These are phyloP conservation scores for Antrozous pallidus DNA, from an alignment of 2,797 vertebrate genomes.

Conservation along the genomic window DNA sequence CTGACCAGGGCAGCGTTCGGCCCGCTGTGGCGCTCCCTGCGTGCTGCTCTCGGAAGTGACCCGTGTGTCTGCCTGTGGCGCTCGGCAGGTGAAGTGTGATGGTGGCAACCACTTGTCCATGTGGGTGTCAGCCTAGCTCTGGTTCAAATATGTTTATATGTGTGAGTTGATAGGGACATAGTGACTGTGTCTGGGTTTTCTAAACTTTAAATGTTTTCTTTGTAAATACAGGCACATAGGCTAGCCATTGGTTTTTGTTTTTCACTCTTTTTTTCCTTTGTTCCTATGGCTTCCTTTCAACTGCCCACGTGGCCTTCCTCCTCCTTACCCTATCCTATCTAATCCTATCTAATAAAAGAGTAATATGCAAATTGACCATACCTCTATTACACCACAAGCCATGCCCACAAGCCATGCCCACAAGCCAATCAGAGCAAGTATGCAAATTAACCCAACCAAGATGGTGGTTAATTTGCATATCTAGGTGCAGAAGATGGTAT, in stretches of 20 bases:
- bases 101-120: background rate
- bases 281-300: background rate
- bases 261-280: background rate
- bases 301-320: background rate
- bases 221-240: background rate
- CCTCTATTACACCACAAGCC: no score
- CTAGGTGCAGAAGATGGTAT: no score
- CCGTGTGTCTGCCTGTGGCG: background rate
- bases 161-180: background rate
- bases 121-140: background rate
- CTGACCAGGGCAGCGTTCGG: background rate
- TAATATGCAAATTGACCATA: no score
- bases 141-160: background rate
- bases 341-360: no score
- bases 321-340: background rate
- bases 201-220: constrained; percentile 13
- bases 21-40: fast-evolving
- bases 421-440: no score
- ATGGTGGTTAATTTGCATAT: no score
- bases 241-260: background rate
- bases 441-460: no score
- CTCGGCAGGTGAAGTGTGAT: background rate
- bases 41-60: background rate
- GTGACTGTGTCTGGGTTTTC: background rate
- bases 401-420: no score